Evolutionary conservation across 2,888 invertebrate species (phyloP).

Genomic region (Ethmia dodecea): DNA sequence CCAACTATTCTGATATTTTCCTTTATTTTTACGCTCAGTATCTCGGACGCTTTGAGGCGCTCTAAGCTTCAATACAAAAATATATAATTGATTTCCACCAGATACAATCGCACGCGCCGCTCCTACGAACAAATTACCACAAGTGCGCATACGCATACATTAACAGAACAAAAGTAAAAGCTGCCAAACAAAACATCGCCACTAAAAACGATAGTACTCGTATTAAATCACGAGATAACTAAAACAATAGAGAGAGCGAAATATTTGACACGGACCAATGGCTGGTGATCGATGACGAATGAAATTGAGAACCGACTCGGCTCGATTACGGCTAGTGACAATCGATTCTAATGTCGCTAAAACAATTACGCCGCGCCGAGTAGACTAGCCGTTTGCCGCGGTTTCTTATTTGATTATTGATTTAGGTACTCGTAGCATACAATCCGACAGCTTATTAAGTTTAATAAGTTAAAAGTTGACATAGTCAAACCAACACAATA

Average conservation of each 20-base stretch:
- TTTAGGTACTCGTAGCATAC: too few relatives aligned
- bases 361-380: constrained; percentile 21
- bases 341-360: constrained; percentile 25
- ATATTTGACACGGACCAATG: constrained; percentile 26
- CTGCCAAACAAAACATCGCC: constrained; percentile 30
- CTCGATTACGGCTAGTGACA: constrained; percentile 24
- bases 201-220: constrained; percentile 36
- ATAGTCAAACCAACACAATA: too few relatives aligned
- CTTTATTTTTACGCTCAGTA: too few relatives aligned
- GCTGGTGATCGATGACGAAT: constrained; percentile 50
- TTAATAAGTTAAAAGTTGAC: too few relatives aligned
- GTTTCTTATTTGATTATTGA: background rate
- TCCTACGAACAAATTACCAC: background rate
- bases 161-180: constrained; percentile 30
- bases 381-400: constrained; percentile 6
- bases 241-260: constrained; percentile 61
- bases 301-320: constrained; percentile 36
- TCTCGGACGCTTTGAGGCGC: too few relatives aligned
- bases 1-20: too few relatives aligned
- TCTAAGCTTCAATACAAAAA: too few relatives aligned
- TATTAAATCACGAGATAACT: constrained; percentile 45
- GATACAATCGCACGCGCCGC: too few relatives aligned
- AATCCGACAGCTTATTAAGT: too few relatives aligned
- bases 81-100: too few relatives aligned
- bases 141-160: constrained; percentile 1